Conservation (phyloP, 2,797 vertebrate genomes). For the Anguilla megastoma region DNA sequence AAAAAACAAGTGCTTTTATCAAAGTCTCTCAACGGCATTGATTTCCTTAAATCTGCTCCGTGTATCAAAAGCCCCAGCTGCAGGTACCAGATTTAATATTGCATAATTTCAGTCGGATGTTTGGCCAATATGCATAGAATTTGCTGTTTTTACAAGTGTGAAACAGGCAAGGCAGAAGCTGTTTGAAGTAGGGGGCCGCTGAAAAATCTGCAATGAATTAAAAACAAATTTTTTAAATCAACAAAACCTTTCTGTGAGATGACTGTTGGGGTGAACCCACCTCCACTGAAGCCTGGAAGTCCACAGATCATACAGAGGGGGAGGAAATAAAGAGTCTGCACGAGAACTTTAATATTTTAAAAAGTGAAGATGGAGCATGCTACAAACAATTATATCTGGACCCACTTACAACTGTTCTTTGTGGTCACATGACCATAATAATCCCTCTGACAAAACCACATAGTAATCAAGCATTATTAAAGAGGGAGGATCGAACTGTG, state of each 20-base stretch:
- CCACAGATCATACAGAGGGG: neutral
- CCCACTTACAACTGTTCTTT: neutral
- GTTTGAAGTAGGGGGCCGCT: conserved; percentile 17
- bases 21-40: conserved; percentile 1
- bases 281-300: neutral
- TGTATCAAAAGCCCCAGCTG: conserved; percentile 66
- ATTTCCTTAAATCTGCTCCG: conserved; percentile 24
- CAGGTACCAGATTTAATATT: neutral
- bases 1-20: conserved; percentile 1
- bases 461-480: neutral
- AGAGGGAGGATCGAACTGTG: neutral
- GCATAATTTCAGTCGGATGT: conserved; percentile 6
- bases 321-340: neutral
- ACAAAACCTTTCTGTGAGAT: neutral
- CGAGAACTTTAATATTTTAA: neutral
- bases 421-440: neutral
- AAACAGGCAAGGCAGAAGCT: conserved; percentile 34
- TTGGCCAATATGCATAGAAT: conserved; percentile 27
- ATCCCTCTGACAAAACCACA: neutral
- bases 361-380: neutral
- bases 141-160: conserved; percentile 43
- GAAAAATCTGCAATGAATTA: conserved; percentile 6
- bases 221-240: conserved; percentile 8
- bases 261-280: neutral
- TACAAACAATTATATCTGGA: neutral